phyloP scores from a whole-genome alignment of 2,113 vertebrate genomes.

The Lonchura striata region DNA sequence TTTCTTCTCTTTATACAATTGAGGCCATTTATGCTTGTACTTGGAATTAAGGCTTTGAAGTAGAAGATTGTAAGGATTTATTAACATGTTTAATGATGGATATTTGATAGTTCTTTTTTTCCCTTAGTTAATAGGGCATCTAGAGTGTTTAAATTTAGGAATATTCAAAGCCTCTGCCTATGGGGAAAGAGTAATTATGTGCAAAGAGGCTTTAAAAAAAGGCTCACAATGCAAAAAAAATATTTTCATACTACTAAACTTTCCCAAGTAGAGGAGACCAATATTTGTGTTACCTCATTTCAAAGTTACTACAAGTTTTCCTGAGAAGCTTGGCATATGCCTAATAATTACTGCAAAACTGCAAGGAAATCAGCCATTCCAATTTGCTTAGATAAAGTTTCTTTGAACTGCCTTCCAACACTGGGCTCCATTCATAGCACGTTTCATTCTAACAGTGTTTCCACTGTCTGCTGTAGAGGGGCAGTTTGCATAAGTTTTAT shows the following conservation, averaged over 20 bases:
- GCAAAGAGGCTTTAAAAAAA: slow-evolving; percentile 28
- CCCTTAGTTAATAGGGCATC: background rate
- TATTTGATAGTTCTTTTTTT: background rate
- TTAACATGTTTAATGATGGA: background rate
- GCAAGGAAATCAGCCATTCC: slow-evolving; percentile 40
- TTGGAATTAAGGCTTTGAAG: background rate
- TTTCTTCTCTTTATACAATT: background rate
- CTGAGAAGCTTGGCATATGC: background rate
- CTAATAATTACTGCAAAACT: slow-evolving; percentile 38
- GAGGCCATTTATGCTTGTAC: background rate
- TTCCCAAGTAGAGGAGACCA: background rate
- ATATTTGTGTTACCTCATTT: slow-evolving; percentile 34
- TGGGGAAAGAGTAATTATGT: slow-evolving; percentile 23
- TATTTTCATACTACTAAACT: background rate
- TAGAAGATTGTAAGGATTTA: background rate
- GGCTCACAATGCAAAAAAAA: background rate
- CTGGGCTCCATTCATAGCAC: slow-evolving; percentile 7
- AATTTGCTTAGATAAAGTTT: slow-evolving; percentile 45
- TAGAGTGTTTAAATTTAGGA: background rate
- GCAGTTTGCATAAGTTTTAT: background rate
- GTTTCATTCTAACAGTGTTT: slow-evolving; percentile 6
- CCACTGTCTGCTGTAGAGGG: background rate
- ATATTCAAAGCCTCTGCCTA: background rate
- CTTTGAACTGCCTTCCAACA: slow-evolving; percentile 52
- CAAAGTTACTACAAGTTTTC: slow-evolving; percentile 8